phyloP scores from a whole-genome alignment of 2,888 invertebrate genomes.

The Leucoma salicis region DNA sequence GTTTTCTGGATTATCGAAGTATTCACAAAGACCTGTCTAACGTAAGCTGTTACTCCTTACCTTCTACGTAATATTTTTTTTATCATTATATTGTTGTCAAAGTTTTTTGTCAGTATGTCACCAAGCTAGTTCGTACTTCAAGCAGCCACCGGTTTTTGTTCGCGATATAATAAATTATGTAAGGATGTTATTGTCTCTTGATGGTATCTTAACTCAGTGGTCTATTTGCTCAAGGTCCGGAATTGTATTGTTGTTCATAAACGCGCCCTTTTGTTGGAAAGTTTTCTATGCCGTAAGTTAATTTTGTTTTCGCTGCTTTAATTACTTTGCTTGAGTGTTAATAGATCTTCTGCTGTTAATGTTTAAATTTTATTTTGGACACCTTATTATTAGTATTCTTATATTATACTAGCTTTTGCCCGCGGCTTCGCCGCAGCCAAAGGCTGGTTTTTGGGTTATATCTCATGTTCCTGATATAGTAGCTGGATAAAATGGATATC shows the following conservation, averaged over 20 bases:
- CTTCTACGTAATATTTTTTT: no score
- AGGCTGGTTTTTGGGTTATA: no score
- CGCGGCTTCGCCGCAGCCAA: no score
- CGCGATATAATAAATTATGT: slow-evolving; percentile 69
- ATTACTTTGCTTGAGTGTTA: slow-evolving; percentile 25
- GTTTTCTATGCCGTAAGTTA: slow-evolving; percentile 23
- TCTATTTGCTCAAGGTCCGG: slow-evolving; percentile 42
- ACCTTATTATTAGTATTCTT: no score
- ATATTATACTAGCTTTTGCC: no score
- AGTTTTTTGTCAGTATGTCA: slow-evolving; percentile 20
- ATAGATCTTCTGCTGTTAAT: slow-evolving; percentile 24
- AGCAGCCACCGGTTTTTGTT: slow-evolving; percentile 56
- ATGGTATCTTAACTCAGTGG: slow-evolving; percentile 62
- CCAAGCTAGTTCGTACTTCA: slow-evolving; percentile 23
- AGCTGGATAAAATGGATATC: no score
- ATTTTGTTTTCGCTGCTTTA: slow-evolving; percentile 30
- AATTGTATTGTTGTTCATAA: slow-evolving; percentile 53
- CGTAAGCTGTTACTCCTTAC: no score
- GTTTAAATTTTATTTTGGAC: background rate
- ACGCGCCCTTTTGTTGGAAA: slow-evolving; percentile 28
- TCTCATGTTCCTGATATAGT: no score
- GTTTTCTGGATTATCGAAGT: no score
- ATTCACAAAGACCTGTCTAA: no score
- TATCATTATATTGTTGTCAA: slow-evolving; percentile 6
- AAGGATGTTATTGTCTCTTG: slow-evolving; percentile 67